Evolutionary conservation across 2,888 invertebrate species (phyloP), one percentile per base, ranked within the genome.

Genomic region (Eilema depressum): DNA sequence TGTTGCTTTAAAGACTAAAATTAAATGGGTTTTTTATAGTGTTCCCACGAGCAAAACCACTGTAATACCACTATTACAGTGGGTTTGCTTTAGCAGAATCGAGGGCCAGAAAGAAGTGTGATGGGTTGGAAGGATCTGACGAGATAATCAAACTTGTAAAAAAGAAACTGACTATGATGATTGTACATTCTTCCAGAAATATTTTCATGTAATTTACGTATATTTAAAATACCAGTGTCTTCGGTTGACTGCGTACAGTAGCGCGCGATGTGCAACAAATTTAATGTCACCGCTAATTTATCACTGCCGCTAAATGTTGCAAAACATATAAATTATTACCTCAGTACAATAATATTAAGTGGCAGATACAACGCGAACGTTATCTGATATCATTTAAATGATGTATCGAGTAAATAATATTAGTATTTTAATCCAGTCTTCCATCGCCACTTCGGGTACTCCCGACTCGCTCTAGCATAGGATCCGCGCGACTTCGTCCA

Each of bases 401-500:
- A 74, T 77, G 73, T 75, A 77, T 78, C 69, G 80, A 70, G 33
- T 78, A 70, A 79, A 78, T 78, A 80, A 80, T 77, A 75, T 75
- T 79, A 69, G 79, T 80, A 81, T 82, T 81, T 83, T 84, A 85
- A 89, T 85, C 86, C 89, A 89, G 92, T 93, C 92, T 93, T 92
- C 92, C 93, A 91, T 86, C 88, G 85, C 75, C 73, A 75, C 75
- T 79, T 73, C 66, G 75, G 71, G 73, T 77, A 74, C 66, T 64
- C 72, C 76, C 75, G 69, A 73, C 74, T 77, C 79, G 78, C 76
- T 80, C 62, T 82, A 85, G 84, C 69, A 70, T 83, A 85, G 87
- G 84, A 76, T 83, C 84, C 87, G 86, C 86, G 88, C 87, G 85
- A 88, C 89, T 90, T 89, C 92, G 92, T 92, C 92, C 92, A 92